These are phyloP conservation scores for Cosmia pyralina DNA, from an alignment of 2,888 invertebrate species.

Conservation along the genomic window DNA sequence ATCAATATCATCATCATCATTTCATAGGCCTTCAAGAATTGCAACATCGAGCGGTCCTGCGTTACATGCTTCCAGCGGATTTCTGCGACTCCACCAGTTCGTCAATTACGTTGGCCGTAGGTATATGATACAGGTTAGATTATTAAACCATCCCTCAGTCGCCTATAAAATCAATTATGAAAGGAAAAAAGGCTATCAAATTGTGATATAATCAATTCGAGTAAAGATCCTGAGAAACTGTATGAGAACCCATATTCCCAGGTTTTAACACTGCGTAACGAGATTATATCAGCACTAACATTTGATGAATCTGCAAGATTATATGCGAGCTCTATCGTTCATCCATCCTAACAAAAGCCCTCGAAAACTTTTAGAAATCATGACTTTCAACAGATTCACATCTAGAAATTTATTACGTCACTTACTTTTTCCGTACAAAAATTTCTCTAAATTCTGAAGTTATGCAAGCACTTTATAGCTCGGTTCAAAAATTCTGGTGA, in stretches of 20 bases:
- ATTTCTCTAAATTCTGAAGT: slow-evolving; percentile 30
- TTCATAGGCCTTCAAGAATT: too few relatives aligned
- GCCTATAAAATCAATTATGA: too few relatives aligned
- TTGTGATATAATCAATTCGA: background rate
- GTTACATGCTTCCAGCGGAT: background rate
- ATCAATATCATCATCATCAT: background rate
- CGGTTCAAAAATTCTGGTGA: background rate
- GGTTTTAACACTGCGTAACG: background rate
- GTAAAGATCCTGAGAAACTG: background rate
- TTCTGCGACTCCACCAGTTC: too few relatives aligned
- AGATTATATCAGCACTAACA: slow-evolving; percentile 14
- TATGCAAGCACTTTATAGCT: slow-evolving; percentile 18
- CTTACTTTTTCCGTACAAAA: slow-evolving; percentile 12
- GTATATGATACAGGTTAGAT: background rate
- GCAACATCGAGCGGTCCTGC: background rate
- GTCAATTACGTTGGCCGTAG: too few relatives aligned
- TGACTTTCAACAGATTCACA: slow-evolving; percentile 47
- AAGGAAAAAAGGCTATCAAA: background rate
- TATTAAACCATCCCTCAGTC: background rate
- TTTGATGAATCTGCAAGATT: slow-evolving; percentile 18
- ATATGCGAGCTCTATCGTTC: background rate
- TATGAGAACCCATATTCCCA: background rate
- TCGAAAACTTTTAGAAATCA: slow-evolving; percentile 38
- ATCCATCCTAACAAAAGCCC: slow-evolving; percentile 18
- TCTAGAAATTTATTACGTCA: slow-evolving; percentile 51